These are phyloP conservation scores for Dolichopus griseipennis DNA, from an alignment of 2,888 invertebrate species.

Conservation along the genomic window DNA sequence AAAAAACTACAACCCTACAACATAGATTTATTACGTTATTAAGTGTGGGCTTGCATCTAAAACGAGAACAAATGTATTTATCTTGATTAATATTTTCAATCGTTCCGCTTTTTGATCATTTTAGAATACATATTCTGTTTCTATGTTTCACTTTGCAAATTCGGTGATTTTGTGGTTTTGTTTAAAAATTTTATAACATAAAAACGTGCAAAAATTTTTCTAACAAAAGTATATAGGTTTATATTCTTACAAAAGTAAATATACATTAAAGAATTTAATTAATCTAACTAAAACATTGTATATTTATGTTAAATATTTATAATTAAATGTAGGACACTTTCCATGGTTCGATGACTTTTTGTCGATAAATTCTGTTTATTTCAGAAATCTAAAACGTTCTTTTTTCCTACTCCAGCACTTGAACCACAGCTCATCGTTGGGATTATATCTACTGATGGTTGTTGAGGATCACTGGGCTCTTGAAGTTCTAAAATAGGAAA, in stretches of 20 bases:
- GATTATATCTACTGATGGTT: conserved; percentile 50
- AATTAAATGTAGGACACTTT: neutral
- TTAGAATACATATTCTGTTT: neutral
- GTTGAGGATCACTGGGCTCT: conserved; percentile 49
- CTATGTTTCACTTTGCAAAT: no score
- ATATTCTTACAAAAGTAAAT: neutral
- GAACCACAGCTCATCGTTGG: conserved; percentile 51
- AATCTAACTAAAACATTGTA: neutral
- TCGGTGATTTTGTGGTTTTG: no score
- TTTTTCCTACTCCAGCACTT: conserved; percentile 39
- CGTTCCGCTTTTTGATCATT: neutral
- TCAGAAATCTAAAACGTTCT: conserved; percentile 59
- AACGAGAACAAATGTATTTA: no score
- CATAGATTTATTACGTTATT: no score
- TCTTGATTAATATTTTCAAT: no score
- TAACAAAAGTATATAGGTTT: no score
- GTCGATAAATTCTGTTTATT: neutral
- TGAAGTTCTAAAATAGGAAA: conserved; percentile 49
- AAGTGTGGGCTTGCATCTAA: no score
- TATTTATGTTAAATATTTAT: neutral
- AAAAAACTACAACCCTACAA: no score
- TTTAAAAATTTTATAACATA: no score
- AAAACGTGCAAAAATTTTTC: no score
- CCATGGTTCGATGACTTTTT: neutral
- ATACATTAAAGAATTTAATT: neutral